Conservation (phyloP, 2,888 invertebrate genomes). For the Panopea generosa region DNA sequence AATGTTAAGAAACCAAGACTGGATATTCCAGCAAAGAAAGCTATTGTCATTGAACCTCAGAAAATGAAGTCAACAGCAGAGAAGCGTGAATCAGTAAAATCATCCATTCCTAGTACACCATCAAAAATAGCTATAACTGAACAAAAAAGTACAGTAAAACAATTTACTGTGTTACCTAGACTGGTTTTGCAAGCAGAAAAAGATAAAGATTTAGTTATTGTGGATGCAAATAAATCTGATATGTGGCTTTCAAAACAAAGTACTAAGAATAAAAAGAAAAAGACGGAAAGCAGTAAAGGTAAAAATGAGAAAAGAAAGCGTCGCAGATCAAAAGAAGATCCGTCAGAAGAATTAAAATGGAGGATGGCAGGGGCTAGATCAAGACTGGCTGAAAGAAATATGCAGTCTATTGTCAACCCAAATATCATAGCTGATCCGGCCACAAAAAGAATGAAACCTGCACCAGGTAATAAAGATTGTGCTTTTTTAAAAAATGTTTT, state of each 20-base stretch:
- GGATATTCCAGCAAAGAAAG: constrained; percentile 13
- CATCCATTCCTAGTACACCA: neutral
- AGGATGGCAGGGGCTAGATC: constrained; percentile 29
- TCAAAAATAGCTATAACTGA: neutral
- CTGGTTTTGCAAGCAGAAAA: too few relatives aligned
- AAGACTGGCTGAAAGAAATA: constrained; percentile 32
- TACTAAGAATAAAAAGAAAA: constrained; percentile 5
- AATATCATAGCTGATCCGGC: constrained; percentile 13
- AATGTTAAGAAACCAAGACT: constrained; percentile 26
- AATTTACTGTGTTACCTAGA: too few relatives aligned
- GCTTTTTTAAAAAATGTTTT: too few relatives aligned
- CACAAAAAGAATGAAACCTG: constrained; percentile 13
- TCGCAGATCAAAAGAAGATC: neutral
- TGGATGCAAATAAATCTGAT: constrained; percentile 25
- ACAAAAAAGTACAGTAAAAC: too few relatives aligned
- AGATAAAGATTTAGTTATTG: neutral
- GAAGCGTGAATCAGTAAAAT: constrained; percentile 27
- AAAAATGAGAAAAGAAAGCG: constrained; percentile 35
- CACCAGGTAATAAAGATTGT: neutral
- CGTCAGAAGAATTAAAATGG: constrained; percentile 4
- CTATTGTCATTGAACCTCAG: constrained; percentile 36
- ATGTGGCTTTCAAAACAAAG: constrained; percentile 51
- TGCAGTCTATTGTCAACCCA: constrained; percentile 36
- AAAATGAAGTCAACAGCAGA: constrained; percentile 41
- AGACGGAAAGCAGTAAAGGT: too few relatives aligned